Base-by-base conservation (phyloP, 2,797 vertebrate genomes). In the Brachyalestes nurse region DNA sequence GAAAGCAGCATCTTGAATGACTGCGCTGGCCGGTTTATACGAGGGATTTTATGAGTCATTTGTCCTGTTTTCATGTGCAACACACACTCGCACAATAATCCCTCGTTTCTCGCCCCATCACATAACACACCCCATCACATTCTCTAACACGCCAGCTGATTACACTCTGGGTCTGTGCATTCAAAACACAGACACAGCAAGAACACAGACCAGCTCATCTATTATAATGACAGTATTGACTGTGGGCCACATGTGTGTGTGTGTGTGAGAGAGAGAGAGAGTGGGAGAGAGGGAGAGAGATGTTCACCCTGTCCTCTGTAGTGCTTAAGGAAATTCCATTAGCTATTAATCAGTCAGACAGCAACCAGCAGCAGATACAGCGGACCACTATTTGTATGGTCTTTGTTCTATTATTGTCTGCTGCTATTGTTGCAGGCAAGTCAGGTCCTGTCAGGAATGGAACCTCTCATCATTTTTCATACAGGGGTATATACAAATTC, bases 21-120 rank as follows among this genome's bases (percentile, higher is more conserved):
- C 7, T 42, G 3, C 7, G 40, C 40, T 42, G 40, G 40, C 40
- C 40, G 7, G 3, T 42, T 7, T 70, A 19, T 47, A 49, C 13
- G 66, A 49, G 6, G 6, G 4, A 49, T 10, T 13, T 16, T 42
- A 3, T 42, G 40, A 42, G 40, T 70, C 40, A 69, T 69, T 47
- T 49, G 13, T 49, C 28, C 19, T 49, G 42, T 13, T 28, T 45
- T 9, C 23, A 25, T 14, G 16, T 51, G 9, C 21, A 19, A 53
- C 3, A 12, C 51, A 72, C 67, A 25, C 21, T 9, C 28, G 9
- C 88, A 91, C 86, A n/a, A 89, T 91, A 71, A 95, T 84, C 75
- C 95, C 16, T 66, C 64, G 40, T 66, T 42, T 16, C 25, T 64
- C 61, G 21, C 58, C 23, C 61, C n/a, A 17, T 66, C 38, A 40